Base-by-base conservation (phyloP, 2,113 vertebrate genomes). In the Sorex araneus region DNA sequence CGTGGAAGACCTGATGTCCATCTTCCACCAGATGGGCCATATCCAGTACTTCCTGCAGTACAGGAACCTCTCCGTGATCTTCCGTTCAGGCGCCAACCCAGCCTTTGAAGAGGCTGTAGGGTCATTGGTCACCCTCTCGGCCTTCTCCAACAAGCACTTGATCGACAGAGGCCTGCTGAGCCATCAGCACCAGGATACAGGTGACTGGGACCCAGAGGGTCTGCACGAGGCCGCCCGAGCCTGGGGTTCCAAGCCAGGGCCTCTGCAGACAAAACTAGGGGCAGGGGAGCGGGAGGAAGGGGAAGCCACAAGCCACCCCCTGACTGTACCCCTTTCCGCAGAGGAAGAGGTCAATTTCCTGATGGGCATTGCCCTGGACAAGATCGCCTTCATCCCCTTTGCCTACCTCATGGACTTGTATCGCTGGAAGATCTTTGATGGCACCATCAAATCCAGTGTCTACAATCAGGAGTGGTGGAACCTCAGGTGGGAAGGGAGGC, bases 401-500 rank as follows among this genome's bases (percentile, higher is more conserved):
- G 98, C 99, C 28, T 99, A 99, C 95, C 95, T 99, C 80, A 98
- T 99, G 97, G 99, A 99, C 95, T 98, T 99, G 96, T 99, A 98
- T 98, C 97, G 98, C 82, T 99, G 99, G 99, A 99, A 99, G 93
- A 98, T 99, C 77, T 99, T 99, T 94, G 99, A 99, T 8, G 98
- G 98, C 28, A 98, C 98, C 74, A 99, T 99, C 96, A 92, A 97
- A 4, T 90, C 98, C 1, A 67, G 97, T 0, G 95, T 98, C 67
- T 99, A 99, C 97, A 99, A 99, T 94, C 99, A 99, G 95, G 99
- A 99, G 96, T 99, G 99, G 99, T 99, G 99, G 99, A 99, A 98
- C 96, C 98, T 99, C 97, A 99, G 99, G 99, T 99, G 34, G 80
- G 92, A 16, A 82, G 40, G 69, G 25, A 5, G 2, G 8, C 40